phyloP scores from a whole-genome alignment of 2,797 vertebrate genomes.

The Anas georgica region DNA sequence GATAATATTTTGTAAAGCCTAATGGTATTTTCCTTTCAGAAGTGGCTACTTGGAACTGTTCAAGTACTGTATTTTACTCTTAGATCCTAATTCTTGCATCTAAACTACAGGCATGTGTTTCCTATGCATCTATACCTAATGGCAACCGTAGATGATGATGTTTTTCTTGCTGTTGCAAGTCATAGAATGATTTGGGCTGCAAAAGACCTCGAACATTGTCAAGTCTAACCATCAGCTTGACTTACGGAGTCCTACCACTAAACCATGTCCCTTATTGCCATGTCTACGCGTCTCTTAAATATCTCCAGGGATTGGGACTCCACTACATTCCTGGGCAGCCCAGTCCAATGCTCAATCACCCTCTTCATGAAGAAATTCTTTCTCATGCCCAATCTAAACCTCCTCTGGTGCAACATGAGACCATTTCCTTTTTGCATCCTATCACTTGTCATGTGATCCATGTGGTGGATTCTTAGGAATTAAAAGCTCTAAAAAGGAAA shows the following conservation, averaged over 20 bases:
- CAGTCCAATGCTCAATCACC: background rate
- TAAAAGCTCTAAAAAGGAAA: background rate
- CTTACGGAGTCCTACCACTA: background rate
- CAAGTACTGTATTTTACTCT: background rate
- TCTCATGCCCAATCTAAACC: background rate
- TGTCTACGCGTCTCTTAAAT: background rate
- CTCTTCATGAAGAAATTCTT: background rate
- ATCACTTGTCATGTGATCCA: background rate
- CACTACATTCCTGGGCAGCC: background rate
- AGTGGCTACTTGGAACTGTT: background rate
- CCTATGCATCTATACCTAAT: background rate
- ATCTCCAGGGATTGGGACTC: background rate
- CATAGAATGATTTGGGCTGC: background rate
- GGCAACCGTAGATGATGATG: background rate
- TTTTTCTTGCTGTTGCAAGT: background rate
- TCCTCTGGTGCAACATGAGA: background rate
- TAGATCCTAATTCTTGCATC: background rate
- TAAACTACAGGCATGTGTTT: background rate
- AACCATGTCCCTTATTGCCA: background rate
- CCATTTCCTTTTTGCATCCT: background rate
- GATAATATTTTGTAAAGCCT: conserved; percentile 3
- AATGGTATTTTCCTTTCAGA: background rate
- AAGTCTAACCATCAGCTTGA: background rate
- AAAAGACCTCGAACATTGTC: background rate
- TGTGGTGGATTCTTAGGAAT: background rate